Conservation (phyloP, 2,797 vertebrate genomes). For the Enteromius trimaculatus region DNA sequence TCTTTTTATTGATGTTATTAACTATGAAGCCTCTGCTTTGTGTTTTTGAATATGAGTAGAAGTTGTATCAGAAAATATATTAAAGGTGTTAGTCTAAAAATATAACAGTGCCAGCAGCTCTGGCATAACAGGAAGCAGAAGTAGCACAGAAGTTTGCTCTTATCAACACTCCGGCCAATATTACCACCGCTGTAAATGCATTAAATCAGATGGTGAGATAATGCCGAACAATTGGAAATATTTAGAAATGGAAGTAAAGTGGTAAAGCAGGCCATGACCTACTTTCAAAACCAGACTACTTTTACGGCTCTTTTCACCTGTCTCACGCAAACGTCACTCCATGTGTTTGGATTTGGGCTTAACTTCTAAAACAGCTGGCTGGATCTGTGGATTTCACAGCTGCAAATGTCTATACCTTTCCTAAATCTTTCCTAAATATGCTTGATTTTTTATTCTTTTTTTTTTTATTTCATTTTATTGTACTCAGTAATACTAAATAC, state of each 20-base stretch:
- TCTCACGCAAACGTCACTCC: constrained; percentile 61
- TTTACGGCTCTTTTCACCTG: constrained; percentile 69
- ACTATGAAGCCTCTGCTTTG: not conserved
- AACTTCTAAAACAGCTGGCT: constrained; percentile 58
- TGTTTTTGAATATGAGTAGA: not conserved
- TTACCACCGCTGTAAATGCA: constrained; percentile 61
- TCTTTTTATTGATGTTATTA: not conserved
- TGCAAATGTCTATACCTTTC: constrained; percentile 7
- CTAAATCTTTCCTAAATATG: not conserved
- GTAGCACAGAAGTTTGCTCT: constrained; percentile 43
- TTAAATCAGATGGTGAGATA: constrained; percentile 58
- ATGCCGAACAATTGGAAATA: constrained; percentile 66
- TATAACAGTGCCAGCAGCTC: constrained; percentile 40
- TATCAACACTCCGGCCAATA: constrained; percentile 64
- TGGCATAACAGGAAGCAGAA: constrained; percentile 60
- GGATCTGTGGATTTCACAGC: constrained; percentile 41
- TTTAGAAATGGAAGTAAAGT: constrained; percentile 65
- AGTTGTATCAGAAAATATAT: constrained; percentile 2
- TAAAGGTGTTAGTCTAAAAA: constrained; percentile 17
- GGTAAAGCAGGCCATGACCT: constrained; percentile 74
- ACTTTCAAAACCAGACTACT: constrained; percentile 67
- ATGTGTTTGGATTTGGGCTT: constrained; percentile 60
- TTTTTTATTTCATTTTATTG: not conserved
- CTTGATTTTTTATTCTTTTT: not conserved
- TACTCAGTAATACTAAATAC: not conserved